Base-by-base conservation (phyloP, 2,113 vertebrate species). In the Larimichthys polyactis region DNA sequence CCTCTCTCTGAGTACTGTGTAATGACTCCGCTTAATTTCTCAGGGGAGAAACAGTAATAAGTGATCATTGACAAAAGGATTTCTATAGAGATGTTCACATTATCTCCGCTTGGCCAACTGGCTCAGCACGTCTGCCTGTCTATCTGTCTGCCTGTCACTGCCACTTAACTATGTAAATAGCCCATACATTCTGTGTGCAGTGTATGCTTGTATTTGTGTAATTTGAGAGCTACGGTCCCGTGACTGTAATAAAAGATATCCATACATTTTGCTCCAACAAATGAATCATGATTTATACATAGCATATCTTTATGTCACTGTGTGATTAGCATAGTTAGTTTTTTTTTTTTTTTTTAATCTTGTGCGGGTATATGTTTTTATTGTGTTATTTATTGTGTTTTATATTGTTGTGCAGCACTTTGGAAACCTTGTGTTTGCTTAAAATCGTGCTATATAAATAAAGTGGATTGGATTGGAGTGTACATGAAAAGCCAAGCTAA, bases 1-100 rank as follows among this genome's bases (percentile, higher is more conserved):
- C 20, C 40, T 24, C 62, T 48, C 57, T 79, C 76, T 80, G 71
- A 87, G 69, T 55, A 6, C 74, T 74, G 67, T 79, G 82, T 87
- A 90, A 87, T 78, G 89, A 87, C 82, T 85, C 67, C 16, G 77
- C n/a, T 90, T 91, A 90, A 90, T 93, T 93, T 93, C 91, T 91
- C 91, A 63, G 73, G 86, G 89, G 91, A 84, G 66, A 69, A 58
- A 69, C 62, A 5, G 76, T 85, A 84, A 91, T 90, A 90, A 88
- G 87, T 89, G 90, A 89, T 93, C 90, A 90, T 78, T 90, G 90
- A 91, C 88, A 91, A 87, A 89, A 81, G 75, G 68, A 89, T 88
- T 88, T 79, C 86, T 85, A 62, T 82, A 71, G 79, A 91, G 84
- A 88, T 67, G 1, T 63, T 76, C 66, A 69, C 72, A 87, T 87